Evolutionary conservation across 1,140 invertebrate species (phyloP).

Genomic region (Halotydeus destructor): DNA sequence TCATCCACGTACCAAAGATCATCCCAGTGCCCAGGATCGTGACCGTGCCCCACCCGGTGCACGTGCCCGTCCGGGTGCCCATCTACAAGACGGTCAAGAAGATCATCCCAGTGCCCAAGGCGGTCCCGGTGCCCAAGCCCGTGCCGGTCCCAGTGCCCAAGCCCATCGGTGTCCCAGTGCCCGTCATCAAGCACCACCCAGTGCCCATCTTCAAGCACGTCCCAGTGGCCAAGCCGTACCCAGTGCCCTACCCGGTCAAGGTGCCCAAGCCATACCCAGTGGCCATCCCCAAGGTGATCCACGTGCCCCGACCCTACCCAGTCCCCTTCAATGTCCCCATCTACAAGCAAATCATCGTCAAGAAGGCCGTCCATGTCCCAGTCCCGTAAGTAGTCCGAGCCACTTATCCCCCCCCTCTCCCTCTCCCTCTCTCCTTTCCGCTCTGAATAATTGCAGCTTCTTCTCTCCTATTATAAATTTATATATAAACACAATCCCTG

Average conservation of each 20-base stretch:
- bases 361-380: slow-evolving; percentile 20
- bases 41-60: slow-evolving; percentile 19
- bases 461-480: no score
- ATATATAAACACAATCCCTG: no score
- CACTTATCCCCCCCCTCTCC: background rate
- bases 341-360: slow-evolving; percentile 20
- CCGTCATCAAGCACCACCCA: slow-evolving; percentile 20
- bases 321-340: slow-evolving; percentile 20
- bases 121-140: slow-evolving; percentile 20
- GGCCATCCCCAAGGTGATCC: slow-evolving; percentile 19
- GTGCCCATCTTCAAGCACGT: slow-evolving; percentile 19
- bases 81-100: slow-evolving; percentile 19
- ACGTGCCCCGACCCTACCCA: slow-evolving; percentile 19
- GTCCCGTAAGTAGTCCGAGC: slow-evolving; percentile 18
- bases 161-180: slow-evolving; percentile 19
- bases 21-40: slow-evolving; percentile 19
- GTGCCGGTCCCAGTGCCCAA: slow-evolving; percentile 19
- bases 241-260: slow-evolving; percentile 16
- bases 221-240: slow-evolving; percentile 17
- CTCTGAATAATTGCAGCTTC: background rate
- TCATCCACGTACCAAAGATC: slow-evolving; percentile 16
- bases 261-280: slow-evolving; percentile 18
- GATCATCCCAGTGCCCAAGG: slow-evolving; percentile 20
- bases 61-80: slow-evolving; percentile 19
- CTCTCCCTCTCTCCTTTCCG: background rate